phyloP scores from a whole-genome alignment of 1,140 invertebrate species.

The Calycopis cecrops region DNA sequence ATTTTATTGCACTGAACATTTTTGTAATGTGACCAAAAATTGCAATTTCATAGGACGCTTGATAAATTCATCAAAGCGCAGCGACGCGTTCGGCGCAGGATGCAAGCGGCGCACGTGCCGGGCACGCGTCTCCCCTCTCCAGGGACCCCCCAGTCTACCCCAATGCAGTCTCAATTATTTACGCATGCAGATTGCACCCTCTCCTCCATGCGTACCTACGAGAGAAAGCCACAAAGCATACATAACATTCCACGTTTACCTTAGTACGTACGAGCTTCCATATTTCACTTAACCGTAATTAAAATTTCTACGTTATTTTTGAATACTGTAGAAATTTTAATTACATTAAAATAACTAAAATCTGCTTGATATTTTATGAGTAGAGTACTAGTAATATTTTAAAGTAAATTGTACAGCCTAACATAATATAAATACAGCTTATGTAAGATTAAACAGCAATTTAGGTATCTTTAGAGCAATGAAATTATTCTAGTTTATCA shows the following conservation, averaged over 20 bases:
- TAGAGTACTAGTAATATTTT: too few relatives aligned
- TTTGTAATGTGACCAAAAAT: neutral
- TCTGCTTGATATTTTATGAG: too few relatives aligned
- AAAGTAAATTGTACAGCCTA: too few relatives aligned
- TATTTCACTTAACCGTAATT: too few relatives aligned
- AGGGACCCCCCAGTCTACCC: slow-evolving; percentile 6
- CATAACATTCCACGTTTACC: slow-evolving; percentile 8
- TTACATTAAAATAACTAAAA: too few relatives aligned
- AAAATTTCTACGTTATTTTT: too few relatives aligned
- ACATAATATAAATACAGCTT: too few relatives aligned
- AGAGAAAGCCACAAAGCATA: slow-evolving; percentile 12
- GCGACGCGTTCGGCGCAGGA: slow-evolving; percentile 8
- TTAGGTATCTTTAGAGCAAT: too few relatives aligned
- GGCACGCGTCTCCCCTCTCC: slow-evolving; percentile 23
- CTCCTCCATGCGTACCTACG: slow-evolving; percentile 2
- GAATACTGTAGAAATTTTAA: too few relatives aligned
- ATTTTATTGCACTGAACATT: too few relatives aligned
- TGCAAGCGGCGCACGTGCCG: slow-evolving; percentile 7
- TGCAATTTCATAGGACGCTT: slow-evolving; percentile 10
- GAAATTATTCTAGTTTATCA: too few relatives aligned
- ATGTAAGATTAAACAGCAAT: too few relatives aligned
- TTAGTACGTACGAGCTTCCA: neutral
- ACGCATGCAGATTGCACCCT: slow-evolving; percentile 24
- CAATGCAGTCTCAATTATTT: slow-evolving; percentile 21
- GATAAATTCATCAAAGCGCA: slow-evolving; percentile 28